phyloP scores from a whole-genome alignment of 2,113 vertebrate genomes.

The Passer domesticus region DNA sequence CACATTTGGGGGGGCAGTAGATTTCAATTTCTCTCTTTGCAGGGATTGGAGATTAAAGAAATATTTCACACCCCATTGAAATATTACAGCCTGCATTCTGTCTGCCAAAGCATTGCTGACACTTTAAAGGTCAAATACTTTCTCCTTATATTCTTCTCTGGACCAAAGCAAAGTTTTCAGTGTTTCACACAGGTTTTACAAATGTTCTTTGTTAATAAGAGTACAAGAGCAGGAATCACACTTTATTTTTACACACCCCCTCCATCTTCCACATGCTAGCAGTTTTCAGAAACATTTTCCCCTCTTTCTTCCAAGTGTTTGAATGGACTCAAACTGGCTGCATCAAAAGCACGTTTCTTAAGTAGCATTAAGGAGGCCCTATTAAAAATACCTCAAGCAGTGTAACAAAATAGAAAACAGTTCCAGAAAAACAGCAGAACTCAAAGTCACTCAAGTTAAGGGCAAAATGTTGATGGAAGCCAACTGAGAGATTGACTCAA shows the following conservation, averaged over 20 bases:
- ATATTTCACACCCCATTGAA: background rate
- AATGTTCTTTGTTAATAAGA: background rate
- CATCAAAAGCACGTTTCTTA: background rate
- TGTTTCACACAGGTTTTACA: background rate
- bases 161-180: background rate
- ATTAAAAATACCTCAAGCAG: background rate
- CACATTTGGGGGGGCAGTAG: background rate
- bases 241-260: background rate
- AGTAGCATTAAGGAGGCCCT: background rate
- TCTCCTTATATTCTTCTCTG: background rate
- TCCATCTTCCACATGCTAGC: background rate
- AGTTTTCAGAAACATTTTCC: background rate
- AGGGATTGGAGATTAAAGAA: background rate
- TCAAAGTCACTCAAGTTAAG: background rate
- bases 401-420: background rate
- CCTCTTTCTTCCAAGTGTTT: background rate
- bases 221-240: background rate
- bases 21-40: background rate
- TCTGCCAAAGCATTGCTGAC: background rate
- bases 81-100: background rate
- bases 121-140: background rate
- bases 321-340: background rate
- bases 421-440: background rate
- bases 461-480: background rate
- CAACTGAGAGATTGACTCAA: background rate